Percentiles rank a stretch among this genome's conserved stretches.
Conservation (phyloP, 2,888 invertebrate species). For the Eumerus sabulonum region DNA sequence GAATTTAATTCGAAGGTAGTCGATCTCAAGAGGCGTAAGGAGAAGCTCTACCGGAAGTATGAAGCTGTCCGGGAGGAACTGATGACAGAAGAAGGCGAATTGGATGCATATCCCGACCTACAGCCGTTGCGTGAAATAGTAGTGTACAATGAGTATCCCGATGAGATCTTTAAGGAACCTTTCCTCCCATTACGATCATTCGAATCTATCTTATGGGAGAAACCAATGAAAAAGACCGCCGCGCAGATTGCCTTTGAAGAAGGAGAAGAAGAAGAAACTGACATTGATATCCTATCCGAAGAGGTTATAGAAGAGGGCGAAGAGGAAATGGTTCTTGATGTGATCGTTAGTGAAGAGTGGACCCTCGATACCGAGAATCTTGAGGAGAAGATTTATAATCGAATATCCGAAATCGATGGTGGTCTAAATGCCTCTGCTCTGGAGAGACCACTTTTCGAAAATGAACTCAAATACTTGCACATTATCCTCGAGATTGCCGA, state of each 20-base stretch:
- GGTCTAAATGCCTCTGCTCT: slow-evolving; percentile 81
- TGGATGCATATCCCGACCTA: slow-evolving; percentile 42
- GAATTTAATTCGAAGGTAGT: slow-evolving; percentile 45
- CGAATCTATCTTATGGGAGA: slow-evolving; percentile 60
- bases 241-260: slow-evolving; percentile 65
- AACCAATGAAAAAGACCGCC: slow-evolving; percentile 69
- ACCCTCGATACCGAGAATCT: slow-evolving; percentile 81
- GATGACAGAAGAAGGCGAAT: slow-evolving; percentile 70
- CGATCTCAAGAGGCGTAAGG: slow-evolving; percentile 20
- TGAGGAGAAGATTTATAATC: slow-evolving; percentile 81
- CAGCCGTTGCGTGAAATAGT: slow-evolving; percentile 70
- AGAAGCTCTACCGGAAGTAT: slow-evolving; percentile 28
- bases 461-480: slow-evolving; percentile 82
- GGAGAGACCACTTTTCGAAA: slow-evolving; percentile 82
- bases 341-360: slow-evolving; percentile 59
- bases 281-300: not conserved
- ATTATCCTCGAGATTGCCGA: slow-evolving; percentile 81
- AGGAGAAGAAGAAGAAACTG: slow-evolving; percentile 5
- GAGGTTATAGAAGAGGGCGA: slow-evolving; percentile 49
- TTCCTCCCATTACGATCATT: slow-evolving; percentile 54
- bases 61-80: slow-evolving; percentile 21
- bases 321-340: slow-evolving; percentile 64
- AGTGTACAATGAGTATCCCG: slow-evolving; percentile 74
- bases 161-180: slow-evolving; percentile 73
- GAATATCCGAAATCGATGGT: slow-evolving; percentile 84